These are phyloP conservation scores for Ammodytes dubius DNA, from an alignment of 2,113 vertebrate genomes.

Conservation along the genomic window DNA sequence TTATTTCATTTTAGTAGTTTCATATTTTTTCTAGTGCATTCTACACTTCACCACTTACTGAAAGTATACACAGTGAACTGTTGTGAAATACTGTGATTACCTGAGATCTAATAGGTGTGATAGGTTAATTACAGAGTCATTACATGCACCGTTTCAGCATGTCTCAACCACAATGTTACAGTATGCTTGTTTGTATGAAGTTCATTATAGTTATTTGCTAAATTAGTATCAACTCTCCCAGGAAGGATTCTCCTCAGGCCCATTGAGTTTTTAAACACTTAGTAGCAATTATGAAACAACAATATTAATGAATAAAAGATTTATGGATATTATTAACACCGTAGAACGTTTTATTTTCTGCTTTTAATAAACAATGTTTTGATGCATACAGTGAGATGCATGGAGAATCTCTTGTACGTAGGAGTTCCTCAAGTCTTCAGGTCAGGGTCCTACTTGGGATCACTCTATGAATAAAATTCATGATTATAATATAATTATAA, in stretches of 20 bases:
- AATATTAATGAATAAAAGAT: constrained; percentile 38
- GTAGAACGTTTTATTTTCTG: constrained; percentile 6
- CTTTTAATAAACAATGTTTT: constrained; percentile 14
- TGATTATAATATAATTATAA: neutral
- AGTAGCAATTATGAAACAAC: constrained; percentile 4
- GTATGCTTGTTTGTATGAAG: constrained; percentile 12
- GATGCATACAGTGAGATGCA: neutral
- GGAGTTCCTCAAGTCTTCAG: neutral
- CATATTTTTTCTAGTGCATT: neutral
- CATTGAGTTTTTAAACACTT: constrained; percentile 8
- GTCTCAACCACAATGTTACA: neutral
- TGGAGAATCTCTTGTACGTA: neutral
- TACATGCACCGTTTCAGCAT: constrained; percentile 7
- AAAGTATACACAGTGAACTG: constrained; percentile 3
- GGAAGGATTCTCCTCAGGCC: constrained; percentile 13
- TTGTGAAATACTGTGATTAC: constrained; percentile 6
- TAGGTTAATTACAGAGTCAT: constrained; percentile 21
- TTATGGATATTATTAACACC: constrained; percentile 2
- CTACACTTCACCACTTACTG: neutral
- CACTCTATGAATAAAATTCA: neutral
- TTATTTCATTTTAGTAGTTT: neutral
- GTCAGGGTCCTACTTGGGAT: neutral
- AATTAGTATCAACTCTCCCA: constrained; percentile 21
- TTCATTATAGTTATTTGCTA: constrained; percentile 19
- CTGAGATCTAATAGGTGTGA: constrained; percentile 13